Conservation (phyloP, 2,113 vertebrate genomes). For the Cichladusa arquata region DNA sequence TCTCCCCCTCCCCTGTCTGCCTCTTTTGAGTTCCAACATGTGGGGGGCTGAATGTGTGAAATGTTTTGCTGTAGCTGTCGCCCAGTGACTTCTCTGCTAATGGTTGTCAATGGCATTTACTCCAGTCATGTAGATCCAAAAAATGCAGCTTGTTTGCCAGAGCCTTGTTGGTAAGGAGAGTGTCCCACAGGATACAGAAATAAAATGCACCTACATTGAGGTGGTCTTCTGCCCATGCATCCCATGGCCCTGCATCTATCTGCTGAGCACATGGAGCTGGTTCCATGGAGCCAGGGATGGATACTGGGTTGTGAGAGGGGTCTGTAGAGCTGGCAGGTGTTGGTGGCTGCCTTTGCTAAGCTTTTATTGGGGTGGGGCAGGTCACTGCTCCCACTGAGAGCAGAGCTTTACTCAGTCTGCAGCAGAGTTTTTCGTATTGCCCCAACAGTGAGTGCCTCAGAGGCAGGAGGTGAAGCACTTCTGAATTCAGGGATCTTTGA, state of each 20-base stretch:
- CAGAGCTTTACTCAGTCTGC: not conserved
- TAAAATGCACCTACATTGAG: not conserved
- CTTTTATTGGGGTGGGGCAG: not conserved
- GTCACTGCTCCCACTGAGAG: not conserved
- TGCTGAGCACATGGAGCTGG: not conserved
- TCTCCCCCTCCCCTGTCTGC: not conserved
- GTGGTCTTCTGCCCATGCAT: not conserved
- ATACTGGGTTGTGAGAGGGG: rapidly evolving
- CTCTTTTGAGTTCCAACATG: not conserved
- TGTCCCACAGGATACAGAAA: not conserved
- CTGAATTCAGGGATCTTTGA: not conserved
- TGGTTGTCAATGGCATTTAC: not conserved
- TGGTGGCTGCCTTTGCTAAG: not conserved
- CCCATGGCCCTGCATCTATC: not conserved
- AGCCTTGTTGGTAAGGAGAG: not conserved
- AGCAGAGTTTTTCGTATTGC: not conserved
- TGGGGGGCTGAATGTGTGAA: not conserved
- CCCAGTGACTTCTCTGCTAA: not conserved
- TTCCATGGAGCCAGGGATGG: not conserved
- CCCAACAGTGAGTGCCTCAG: not conserved
- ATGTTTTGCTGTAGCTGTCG: not conserved
- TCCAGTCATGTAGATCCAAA: not conserved
- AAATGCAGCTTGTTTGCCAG: not conserved
- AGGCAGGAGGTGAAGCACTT: not conserved
- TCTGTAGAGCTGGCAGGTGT: not conserved